Evolutionary conservation across 1,140 invertebrate genomes (phyloP), one percentile per base, ranked within the genome.

Genomic region (Rhyacophila brunnea): DNA sequence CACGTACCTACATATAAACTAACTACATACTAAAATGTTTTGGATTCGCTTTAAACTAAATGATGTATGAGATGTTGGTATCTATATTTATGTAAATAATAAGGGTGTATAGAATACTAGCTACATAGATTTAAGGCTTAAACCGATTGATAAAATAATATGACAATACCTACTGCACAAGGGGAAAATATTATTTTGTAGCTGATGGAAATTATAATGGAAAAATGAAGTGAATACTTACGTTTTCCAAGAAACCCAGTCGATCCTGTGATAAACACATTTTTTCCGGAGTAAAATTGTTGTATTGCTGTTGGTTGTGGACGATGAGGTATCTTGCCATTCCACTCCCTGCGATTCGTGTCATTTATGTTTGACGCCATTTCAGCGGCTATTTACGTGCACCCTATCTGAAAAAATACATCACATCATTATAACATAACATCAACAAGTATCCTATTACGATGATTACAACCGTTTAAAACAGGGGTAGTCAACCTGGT

Each of bases 171-270:
- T 3, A 28, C 3, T 28, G 9, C 9, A 28, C 23, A 28, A 5
- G 4, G 3, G 38, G n/a, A n/a, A n/a, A 40, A 13, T 13, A 40
- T 3, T 6, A 3, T 17, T 40, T 40, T 11, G 19, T 46, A 9
- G 17, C n/a, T 46, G n/a, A n/a, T 19, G n/a, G 10, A 43, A 15
- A 32, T 32, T 19, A 13, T 19, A 0, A 5, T 32, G 43, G 0
- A 43, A 32, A 10, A 34, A 13, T 32, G 13, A 23, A 11, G 1
- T 36, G 47, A 20, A 32, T 18, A 60, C 66, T 66, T 58, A 79
- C 77, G 70, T 80, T 92, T 91, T 6, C 91, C 91, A 69, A 93
- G 78, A 68, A 92, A 93, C 6, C 91, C 91, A 11, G 88, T 91
- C 0, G 80, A 86, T 13, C 87, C 87, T 1, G 86, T 87, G 17